Percentiles rank a stretch among this genome's conserved stretches.
Conservation (phyloP, 2,113 vertebrate species). For the Dasyornis broadbenti region DNA sequence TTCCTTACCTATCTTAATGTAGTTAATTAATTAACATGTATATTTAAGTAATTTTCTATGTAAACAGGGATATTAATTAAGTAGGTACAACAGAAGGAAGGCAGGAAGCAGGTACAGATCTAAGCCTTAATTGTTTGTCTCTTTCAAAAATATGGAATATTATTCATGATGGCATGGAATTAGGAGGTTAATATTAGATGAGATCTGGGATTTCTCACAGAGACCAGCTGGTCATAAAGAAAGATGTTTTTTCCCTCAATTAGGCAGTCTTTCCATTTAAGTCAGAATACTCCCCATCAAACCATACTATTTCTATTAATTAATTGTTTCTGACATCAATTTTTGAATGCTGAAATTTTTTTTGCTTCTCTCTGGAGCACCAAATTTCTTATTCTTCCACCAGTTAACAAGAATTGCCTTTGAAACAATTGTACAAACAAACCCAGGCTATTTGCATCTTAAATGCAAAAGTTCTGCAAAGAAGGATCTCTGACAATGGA, state of each 20-base stretch:
- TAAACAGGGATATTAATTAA: not conserved
- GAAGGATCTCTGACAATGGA: not conserved
- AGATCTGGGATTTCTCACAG: not conserved
- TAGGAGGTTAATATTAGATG: not conserved
- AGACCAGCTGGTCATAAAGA: not conserved
- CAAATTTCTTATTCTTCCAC: not conserved
- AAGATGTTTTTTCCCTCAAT: not conserved
- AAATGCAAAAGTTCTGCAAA: conserved; percentile 5
- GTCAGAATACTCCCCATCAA: not conserved
- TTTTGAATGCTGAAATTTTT: not conserved
- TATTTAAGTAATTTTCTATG: not conserved
- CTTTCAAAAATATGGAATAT: not conserved
- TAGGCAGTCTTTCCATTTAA: not conserved
- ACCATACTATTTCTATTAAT: not conserved
- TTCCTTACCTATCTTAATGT: not conserved
- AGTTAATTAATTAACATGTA: not conserved
- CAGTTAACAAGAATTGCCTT: not conserved
- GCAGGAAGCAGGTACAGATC: not conserved
- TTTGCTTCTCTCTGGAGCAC: not conserved
- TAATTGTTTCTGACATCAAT: not conserved
- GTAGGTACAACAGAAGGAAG: not conserved
- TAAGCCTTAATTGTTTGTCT: not conserved
- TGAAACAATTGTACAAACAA: conserved; percentile 10
- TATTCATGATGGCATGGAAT: not conserved
- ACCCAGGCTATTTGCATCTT: not conserved